Evolutionary conservation across 1,140 invertebrate genomes (phyloP), one percentile per base, ranked within the genome.

Genomic region (Pseudomyrmex gracilis): DNA sequence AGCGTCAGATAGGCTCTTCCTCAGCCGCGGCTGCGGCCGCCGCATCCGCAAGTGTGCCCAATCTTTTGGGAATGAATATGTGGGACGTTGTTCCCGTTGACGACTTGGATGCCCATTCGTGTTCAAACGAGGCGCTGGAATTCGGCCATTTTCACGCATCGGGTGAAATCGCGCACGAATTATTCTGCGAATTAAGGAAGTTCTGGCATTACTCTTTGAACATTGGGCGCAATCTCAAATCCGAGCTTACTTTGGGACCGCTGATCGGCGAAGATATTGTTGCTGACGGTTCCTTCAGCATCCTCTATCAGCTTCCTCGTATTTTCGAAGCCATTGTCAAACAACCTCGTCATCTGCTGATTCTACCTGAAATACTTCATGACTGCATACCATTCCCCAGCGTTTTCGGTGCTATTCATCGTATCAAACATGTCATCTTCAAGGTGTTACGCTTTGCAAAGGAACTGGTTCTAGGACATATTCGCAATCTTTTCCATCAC

Each of bases 121-220:
- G 88, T n/a, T 22, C 61, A 0, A 9, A 0, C 12, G 73, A 85
- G 13, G 74, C 87, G 7, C n/a, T 49, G 1, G n/a, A 15, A 1
- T 77, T 53, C 17, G 80, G 66, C 2, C 85, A 89, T 5, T 1
- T 43, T 0, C 67, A 84, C 1, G 0, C 12, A 0, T 9, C 49
- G 0, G 76, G 67, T 13, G 15, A n/a, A 3, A 15, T 78, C 1
- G n/a, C 43, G 5, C 85, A 86, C 13, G 82, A 86, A 13, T 49
- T 82, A 0, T 73, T 88, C 15, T 89, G 88, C 22, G 88, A 89
- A 12, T 0, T 67, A 2, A 82, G 55, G 1, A 88, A 77, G 9
- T 0, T 86, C 0, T 13, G 53, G 13, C 66, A 82, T 1, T 82
- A 76, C 20, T 0, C 51, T 0, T 2, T 58, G 17, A 9, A 24